Percentiles rank a stretch among this genome's conserved stretches.
These are phyloP conservation scores for Nannobrachium achirus DNA, from an alignment of 2,113 vertebrate genomes.

Conservation along the genomic window DNA sequence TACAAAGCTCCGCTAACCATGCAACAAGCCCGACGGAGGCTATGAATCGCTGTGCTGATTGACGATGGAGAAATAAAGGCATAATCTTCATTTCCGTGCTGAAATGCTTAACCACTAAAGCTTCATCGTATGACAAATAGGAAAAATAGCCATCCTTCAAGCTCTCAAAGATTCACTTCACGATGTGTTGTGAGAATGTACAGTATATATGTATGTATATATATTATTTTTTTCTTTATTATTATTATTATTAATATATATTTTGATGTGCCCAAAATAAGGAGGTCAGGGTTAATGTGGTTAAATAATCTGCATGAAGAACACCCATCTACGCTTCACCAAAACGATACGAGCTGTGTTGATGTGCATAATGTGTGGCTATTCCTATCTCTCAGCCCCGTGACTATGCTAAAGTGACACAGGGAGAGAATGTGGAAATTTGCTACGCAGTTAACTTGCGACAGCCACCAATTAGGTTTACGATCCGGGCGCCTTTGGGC, in stretches of 20 bases:
- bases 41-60: background rate
- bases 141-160: too few relatives aligned
- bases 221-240: too few relatives aligned
- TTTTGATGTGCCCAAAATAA: background rate
- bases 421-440: constrained; percentile 66
- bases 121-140: too few relatives aligned
- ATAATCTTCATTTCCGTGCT: background rate
- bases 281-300: too few relatives aligned
- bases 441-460: constrained; percentile 65
- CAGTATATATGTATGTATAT: too few relatives aligned
- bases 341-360: constrained; percentile 41
- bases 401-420: constrained; percentile 49
- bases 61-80: constrained; percentile 12
- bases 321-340: constrained; percentile 24
- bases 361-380: constrained; percentile 35
- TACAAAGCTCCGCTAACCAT: constrained; percentile 38
- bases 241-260: background rate
- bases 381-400: constrained; percentile 41
- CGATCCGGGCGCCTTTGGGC: constrained; percentile 66
- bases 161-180: too few relatives aligned
- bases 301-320: too few relatives aligned
- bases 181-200: too few relatives aligned
- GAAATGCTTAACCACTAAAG: constrained; percentile 4
- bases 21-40: constrained; percentile 45
- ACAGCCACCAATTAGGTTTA: constrained; percentile 66